Percentiles rank a stretch among this genome's conserved stretches.
These are phyloP conservation scores for Hippocampus abdominalis DNA, from an alignment of 2,113 vertebrate species.

Conservation along the genomic window DNA sequence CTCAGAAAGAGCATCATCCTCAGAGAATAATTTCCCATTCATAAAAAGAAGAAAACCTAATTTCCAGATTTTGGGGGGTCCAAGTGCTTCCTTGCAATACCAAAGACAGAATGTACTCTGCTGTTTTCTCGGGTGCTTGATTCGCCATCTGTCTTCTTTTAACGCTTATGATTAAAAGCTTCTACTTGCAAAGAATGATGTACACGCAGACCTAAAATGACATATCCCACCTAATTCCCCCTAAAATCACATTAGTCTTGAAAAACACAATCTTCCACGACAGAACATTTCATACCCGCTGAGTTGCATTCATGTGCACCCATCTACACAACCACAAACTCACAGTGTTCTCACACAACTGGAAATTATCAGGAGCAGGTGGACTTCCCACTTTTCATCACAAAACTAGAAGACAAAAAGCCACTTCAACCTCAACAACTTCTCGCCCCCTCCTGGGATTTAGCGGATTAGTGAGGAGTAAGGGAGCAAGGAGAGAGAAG, in stretches of 20 bases:
- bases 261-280: conserved; percentile 6
- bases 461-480: conserved; percentile 66
- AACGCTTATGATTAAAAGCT: neutral
- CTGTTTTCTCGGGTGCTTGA: neutral
- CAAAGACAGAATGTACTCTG: neutral
- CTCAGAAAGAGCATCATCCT: neutral
- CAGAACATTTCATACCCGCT: conserved; percentile 31
- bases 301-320: neutral
- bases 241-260: neutral
- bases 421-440: conserved; percentile 65
- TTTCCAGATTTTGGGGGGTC: neutral
- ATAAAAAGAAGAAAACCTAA: conserved; percentile 13
- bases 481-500: conserved; percentile 53
- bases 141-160: neutral
- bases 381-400: conserved; percentile 60
- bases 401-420: conserved; percentile 66
- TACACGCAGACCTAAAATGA: neutral
- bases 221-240: neutral
- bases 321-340: neutral
- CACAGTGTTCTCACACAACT: conserved; percentile 19
- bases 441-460: conserved; percentile 55
- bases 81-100: neutral
- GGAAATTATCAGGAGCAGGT: conserved; percentile 64
- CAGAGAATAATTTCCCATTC: neutral
- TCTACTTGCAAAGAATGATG: neutral